Evolutionary conservation across 2,888 invertebrate genomes (phyloP).

Genomic region (Eupithecia dodoneata): DNA sequence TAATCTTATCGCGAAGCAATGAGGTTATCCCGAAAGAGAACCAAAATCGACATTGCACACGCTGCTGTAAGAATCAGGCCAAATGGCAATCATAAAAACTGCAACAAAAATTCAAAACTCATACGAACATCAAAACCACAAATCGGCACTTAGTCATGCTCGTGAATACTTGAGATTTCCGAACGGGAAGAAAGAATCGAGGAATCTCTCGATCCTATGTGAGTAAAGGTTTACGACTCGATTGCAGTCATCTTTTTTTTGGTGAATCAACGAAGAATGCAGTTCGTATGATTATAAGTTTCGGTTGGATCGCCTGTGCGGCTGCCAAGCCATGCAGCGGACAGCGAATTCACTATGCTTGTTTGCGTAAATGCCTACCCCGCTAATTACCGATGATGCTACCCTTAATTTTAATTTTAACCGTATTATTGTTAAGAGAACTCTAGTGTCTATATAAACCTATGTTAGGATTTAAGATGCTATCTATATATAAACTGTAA

Average conservation of each 20-base stretch:
- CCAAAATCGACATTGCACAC: background rate
- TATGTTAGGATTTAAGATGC: no score
- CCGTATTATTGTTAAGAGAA: no score
- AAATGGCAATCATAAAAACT: constrained; percentile 2
- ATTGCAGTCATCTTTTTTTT: background rate
- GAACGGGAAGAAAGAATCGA: constrained; percentile 40
- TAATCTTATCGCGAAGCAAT: background rate
- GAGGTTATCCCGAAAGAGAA: background rate
- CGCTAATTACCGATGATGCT: no score
- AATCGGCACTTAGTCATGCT: constrained; percentile 45
- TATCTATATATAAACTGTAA: no score
- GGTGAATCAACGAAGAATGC: background rate
- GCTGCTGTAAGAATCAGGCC: background rate
- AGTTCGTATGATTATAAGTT: background rate
- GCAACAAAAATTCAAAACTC: constrained; percentile 54
- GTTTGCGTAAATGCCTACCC: no score
- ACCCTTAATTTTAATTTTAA: no score
- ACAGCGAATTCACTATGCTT: no score
- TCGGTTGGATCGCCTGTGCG: no score
- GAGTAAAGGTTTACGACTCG: constrained; percentile 6
- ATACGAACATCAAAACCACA: constrained; percentile 30
- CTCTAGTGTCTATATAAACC: no score
- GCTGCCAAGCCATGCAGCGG: no score
- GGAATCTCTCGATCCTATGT: constrained; percentile 11
- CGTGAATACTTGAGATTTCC: constrained; percentile 37